Evolutionary conservation across 37 sponge, comb jelly and placozoan species (phyloP), one percentile per base, ranked within the genome.

Genomic region (Agelas oroides): DNA sequence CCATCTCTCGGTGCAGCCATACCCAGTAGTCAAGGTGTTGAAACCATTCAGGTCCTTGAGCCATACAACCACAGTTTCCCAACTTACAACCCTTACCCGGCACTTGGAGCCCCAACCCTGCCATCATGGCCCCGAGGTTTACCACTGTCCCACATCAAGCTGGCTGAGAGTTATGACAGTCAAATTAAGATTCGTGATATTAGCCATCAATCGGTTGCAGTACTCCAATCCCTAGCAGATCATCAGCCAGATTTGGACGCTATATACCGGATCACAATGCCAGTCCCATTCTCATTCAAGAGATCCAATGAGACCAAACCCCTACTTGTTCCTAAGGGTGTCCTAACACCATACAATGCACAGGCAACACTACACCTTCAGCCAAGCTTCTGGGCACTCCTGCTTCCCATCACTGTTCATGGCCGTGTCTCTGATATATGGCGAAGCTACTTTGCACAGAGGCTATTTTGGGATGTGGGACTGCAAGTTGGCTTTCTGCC

Each of bases 231-330:
- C 1, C 62, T 91, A 54, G 91, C 91, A 5, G 83, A 91, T n/a
- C 34, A 70, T 28, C 73, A 91, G 36, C 91, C 91, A 1, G 91
- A 91, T 56, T 79, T 89, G 31, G 90, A 89, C 53, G 90, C 90
- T 27, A 84, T 89, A 0, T 89, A 79, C 59, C 71, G 90, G 16
- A 37, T 89, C 68, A 78, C 75, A 19, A 82, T 76, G 77, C 77
- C 83, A 31, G 68, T 89, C 37, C 90, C 90, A 16, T 34, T 89
- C 63, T 72, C 56, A 65, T 89, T 84, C 61, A 78, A 78, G 14
- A 38, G 74, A 15, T 62, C 60, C 8, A 71, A 71, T n/a, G 80
- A 78, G 54, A 77, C 46, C 18, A 86, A 59, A 28, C 79, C 59
- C 62, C 72, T 86, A 14, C 28, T 85, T 8, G 34, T 86, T 21